Evolutionary conservation across 2,888 invertebrate genomes (phyloP), one percentile per base, ranked within the genome.

Genomic region (Mellilla xanthometata): DNA sequence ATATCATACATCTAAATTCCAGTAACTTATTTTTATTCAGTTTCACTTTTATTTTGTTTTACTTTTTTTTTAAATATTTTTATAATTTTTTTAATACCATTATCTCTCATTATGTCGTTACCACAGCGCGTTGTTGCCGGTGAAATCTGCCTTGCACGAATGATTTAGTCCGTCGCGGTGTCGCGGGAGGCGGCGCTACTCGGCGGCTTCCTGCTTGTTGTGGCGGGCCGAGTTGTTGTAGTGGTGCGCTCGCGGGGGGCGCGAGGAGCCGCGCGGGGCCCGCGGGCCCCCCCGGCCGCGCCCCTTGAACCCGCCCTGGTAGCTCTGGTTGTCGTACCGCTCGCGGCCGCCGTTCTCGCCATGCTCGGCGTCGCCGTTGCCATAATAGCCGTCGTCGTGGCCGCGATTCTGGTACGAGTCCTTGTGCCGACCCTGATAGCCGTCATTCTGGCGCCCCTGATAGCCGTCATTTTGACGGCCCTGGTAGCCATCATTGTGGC

Each of bases 81-180:
- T 58, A 58, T 58, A 61, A 66, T 81, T 82, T 83, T 86, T 83
- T 87, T 47, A 54, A 80, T 89, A 84, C 83, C 88, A 84, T 91
- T 91, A 91, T 90, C 91, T 90, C 90, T 91, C 63, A 85, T 90
- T 87, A 44, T 85, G 87, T 90, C 83, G 74, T 76, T 76, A 76
- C 83, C 84, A 81, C 83, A 80, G 79, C 82, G 74, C 87, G 91
- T 92, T 92, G 92, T 92, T 92, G 92, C 92, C 92, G 91, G 92
- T 92, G 92, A 92, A 92, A 92, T 91, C 90, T 92, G 92, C 92
- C 92, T 92, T 92, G 89, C 91, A 91, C 91, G 87, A 91, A 86
- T 81, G 81, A 85, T 84, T 86, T 82, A 77, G 87, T 85, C 83
- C 76, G 64, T 80, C n/a, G 64, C 50, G 36, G 51, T 62, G 60